Evolutionary conservation across 1,140 invertebrate genomes (phyloP), one percentile per base, ranked within the genome.

Genomic region (Eueides isabella): DNA sequence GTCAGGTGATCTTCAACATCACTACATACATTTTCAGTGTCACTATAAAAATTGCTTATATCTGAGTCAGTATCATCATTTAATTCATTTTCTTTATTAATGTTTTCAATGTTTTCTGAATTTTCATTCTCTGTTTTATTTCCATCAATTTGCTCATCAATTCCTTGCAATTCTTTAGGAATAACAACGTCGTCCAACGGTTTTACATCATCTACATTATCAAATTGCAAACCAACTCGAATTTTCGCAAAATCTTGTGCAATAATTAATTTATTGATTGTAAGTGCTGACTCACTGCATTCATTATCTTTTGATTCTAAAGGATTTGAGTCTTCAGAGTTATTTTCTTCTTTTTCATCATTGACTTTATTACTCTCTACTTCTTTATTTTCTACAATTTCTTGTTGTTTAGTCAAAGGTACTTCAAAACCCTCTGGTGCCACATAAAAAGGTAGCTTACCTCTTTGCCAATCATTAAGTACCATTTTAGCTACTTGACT

Each of bases 381-480:
- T 71, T 67, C 63, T 64, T 89, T 83, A 31, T 38, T 38, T 11
- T 75, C 81, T 61, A 29, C 71, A 11, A 71, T 81, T 80, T 71
- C 82, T 80, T 68, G 71, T 73, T 85, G 82, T 74, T 92, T 94
- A 79, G 88, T 86, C 80, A 94, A 75, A 14, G 96, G 96, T 64
- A 94, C 86, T 88, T 96, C 96, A 91, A 95, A 97, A 14, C 95
- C 96, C 70, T 96, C 95, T 12, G 98, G 99, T 66, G 95, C 94
- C 1, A 98, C 96, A 94, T 98, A 99, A 91, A 97, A 99, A 0
- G 99, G 99, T 48, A 99, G 93, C 93, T 98, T 99, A 14, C 99
- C 99, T 84, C 99, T 95, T 93, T 99, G 99, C 96, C 98, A 99
- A 91, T 99, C 99, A 94, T 99, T 99, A 0, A 99, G 93, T 3